Conservation (phyloP, 2,888 invertebrate genomes). For the Molorchus minor region DNA sequence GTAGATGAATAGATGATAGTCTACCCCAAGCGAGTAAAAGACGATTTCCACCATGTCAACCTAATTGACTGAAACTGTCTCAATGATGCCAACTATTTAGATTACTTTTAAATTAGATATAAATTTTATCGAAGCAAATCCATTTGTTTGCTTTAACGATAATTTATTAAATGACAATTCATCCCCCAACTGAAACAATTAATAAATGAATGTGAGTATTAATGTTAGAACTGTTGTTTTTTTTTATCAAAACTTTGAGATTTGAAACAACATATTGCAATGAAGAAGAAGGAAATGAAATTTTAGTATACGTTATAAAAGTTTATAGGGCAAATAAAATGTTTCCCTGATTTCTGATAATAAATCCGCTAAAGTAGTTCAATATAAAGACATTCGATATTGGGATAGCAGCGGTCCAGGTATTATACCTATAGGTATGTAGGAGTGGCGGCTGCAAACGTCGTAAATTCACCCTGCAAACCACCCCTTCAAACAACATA, state of each 20-base stretch:
- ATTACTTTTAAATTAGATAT: constrained; percentile 50
- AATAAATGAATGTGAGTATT: no score
- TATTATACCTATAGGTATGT: constrained; percentile 46
- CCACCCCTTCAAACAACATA: constrained; percentile 45
- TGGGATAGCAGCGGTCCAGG: constrained; percentile 50
- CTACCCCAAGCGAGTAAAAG: constrained; percentile 45
- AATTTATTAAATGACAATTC: constrained; percentile 8
- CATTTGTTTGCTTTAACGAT: constrained; percentile 17
- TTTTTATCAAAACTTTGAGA: no score
- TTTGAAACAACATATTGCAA: neutral
- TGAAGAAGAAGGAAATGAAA: constrained; percentile 49
- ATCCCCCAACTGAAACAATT: no score
- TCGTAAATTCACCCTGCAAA: constrained; percentile 50
- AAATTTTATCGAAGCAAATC: constrained; percentile 26
- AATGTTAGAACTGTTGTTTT: no score
- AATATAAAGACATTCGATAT: constrained; percentile 59
- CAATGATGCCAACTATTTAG: constrained; percentile 53
- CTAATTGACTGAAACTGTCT: constrained; percentile 55
- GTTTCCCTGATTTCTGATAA: constrained; percentile 60
- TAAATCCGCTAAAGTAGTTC: constrained; percentile 59
- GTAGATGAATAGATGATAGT: constrained; percentile 52
- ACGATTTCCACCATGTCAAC: constrained; percentile 51
- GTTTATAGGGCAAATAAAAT: constrained; percentile 61
- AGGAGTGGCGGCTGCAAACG: constrained; percentile 47
- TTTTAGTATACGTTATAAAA: constrained; percentile 58